Base-by-base conservation (phyloP, 2,113 vertebrate species). In the Picathartes gymnocephalus region DNA sequence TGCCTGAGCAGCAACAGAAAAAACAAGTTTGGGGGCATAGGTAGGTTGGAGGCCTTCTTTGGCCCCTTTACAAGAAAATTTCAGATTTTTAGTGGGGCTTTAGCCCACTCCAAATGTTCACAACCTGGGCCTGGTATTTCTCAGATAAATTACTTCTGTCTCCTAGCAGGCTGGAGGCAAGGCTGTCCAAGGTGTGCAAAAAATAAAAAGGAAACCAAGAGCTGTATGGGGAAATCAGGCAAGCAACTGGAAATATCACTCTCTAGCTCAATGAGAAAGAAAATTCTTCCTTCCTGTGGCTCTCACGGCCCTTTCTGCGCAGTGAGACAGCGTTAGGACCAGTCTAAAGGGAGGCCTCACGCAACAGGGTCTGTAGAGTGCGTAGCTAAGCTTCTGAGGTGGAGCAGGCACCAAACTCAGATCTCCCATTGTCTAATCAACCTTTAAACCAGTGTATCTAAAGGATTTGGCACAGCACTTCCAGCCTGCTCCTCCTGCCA, bases 241-340 rank as follows among this genome's bases (percentile, higher is more conserved):
- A 45, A 82, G 47, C 21, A 50, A 74, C 42, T 47, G 18, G 31
- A 88, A 76, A 42, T 39, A 35, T 1, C 42, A 47, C 12, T 81
- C 37, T 45, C 58, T 53, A 72, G 37, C 21, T 81, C 42, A 87
- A 18, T 1, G 15, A 81, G 22, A n/a, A 78, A 81, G 56, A 78
- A 77, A 81, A 70, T 13, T 3, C 30, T 76, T 79, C 35, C 16
- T 69, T 73, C 10, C 50, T 81, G 28, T 25, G 28, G 45, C 10
- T 73, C 15, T 74, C 0, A 0, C 3, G 4, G 33, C 18, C 25
- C 21, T 56, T 87, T 60, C 78, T 56, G 47, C 1, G 0, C 40
- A 64, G 61, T 4, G 18, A 61, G 30, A 54, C 12, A 8, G 25
- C 7, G 10, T 35, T 56, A 72, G 0, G 2, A 37, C 44, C 25